A percentile compares a stretch with the other conserved stretches of the same genome.
Conservation (phyloP, 2,888 invertebrate genomes). For the Gryllus longicercus region DNA sequence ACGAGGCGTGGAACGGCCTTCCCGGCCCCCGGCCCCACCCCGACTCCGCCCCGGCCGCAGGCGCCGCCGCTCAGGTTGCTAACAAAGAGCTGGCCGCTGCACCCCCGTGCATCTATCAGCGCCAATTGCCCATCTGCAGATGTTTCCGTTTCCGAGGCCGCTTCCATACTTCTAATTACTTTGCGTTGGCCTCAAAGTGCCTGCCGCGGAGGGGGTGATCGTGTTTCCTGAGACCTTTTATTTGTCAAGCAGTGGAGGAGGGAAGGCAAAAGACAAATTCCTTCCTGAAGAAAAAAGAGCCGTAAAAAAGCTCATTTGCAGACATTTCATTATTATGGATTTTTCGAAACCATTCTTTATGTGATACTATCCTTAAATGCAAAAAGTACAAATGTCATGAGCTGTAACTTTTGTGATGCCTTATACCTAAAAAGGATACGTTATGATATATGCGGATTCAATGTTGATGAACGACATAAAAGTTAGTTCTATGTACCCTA, state of each 20-base stretch:
- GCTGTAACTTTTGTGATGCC: too few species aligned
- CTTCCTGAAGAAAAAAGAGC: too few species aligned
- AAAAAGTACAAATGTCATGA: too few species aligned
- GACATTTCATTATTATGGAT: too few species aligned
- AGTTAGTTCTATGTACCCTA: too few species aligned
- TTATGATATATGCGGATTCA: too few species aligned
- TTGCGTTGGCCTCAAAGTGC: not conserved
- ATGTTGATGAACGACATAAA: too few species aligned
- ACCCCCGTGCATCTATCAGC: not conserved
- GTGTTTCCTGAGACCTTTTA: not conserved
- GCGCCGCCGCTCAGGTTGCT: not conserved
- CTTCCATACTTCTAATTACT: constrained; percentile 17
- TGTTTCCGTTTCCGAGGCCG: not conserved
- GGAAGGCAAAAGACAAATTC: not conserved
- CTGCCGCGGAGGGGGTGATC: not conserved
- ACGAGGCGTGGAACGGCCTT: not conserved
- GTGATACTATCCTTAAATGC: too few species aligned
- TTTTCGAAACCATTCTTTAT: too few species aligned
- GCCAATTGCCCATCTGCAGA: constrained; percentile 17
- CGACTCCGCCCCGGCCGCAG: not conserved
- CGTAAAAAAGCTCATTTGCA: too few species aligned
- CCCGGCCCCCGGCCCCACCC: not conserved
- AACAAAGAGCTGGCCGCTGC: constrained; percentile 1
- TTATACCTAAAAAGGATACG: too few species aligned
- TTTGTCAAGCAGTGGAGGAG: not conserved